Evolutionary conservation across 2,888 invertebrate species (phyloP), one percentile per base, ranked within the genome.

Genomic region (Stenolophus ochropezus): DNA sequence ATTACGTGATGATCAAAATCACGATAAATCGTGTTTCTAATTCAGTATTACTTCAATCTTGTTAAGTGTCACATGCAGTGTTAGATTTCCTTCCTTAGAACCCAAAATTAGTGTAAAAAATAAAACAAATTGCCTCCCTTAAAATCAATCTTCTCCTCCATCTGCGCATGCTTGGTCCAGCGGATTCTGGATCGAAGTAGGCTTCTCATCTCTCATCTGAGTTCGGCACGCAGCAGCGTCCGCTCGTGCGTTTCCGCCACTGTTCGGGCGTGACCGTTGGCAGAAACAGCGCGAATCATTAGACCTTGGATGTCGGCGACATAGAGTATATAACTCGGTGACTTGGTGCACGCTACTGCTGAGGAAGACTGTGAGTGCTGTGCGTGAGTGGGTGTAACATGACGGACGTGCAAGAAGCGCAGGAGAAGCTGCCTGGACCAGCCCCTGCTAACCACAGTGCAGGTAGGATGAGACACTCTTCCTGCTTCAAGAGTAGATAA

Each of bases 251-350:
- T 65, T 61, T 49, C 27, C 69, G 53, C 56, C 33, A 58, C n/a
- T 14, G 16, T 27, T 56, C 51, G 75, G 56, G 18, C 56, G 53
- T 25, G 33, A 33, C 25, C 61, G 61, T 20, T 3, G 23, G 21
- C 47, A 21, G 65, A 65, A 27, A 53, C 78, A 33, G 78, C 78
- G 78, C 78, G 78, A 78, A 78, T 78, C 78, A 78, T 78, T 78
- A 49, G 20, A 42, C 77, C 33, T 61, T 51, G 21, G 65, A 49
- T 78, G 76, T 42, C 18, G 65, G 33, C 47, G 33, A 25, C 53
- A 56, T 56, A 69, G 18, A 18, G 6, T 69, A 27, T 69, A 33
- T 33, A 69, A 33, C 65, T 69, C 18, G 33, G 65, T 69, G 65
- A 69, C 65, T 18, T 33, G 65, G 65, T 61, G 61, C 25, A 25